Evolutionary conservation across 1,140 invertebrate genomes (phyloP).

Genomic region (Drosophila pachea): DNA sequence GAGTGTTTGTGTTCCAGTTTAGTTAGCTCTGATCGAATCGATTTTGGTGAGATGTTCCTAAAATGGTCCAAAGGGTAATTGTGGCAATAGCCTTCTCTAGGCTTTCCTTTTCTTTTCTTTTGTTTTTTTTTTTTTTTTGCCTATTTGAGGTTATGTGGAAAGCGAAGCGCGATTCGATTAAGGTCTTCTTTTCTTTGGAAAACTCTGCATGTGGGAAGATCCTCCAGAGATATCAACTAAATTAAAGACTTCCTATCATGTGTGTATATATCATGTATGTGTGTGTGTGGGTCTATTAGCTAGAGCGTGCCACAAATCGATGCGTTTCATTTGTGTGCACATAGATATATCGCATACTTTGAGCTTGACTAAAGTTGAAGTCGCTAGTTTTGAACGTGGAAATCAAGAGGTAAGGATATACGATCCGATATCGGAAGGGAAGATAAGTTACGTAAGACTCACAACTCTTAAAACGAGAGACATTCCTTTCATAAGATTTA

Average conservation of each 20-base stretch:
- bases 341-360: constrained; percentile 15
- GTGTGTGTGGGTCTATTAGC: constrained; percentile 12
- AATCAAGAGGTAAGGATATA: constrained; percentile 27
- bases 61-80: constrained; percentile 64
- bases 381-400: constrained; percentile 54
- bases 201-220: constrained; percentile 5
- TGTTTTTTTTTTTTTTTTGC: not conserved
- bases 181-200: no score
- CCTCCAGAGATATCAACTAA: constrained; percentile 9
- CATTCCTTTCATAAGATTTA: not conserved
- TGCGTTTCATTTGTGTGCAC: constrained; percentile 5
- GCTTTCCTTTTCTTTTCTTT: not conserved
- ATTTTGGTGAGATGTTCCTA: constrained; percentile 60
- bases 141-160: constrained; percentile 20
- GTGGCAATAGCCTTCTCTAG: not conserved
- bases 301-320: constrained; percentile 30
- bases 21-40: constrained; percentile 21
- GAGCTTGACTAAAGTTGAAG: constrained; percentile 67
- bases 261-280: constrained; percentile 4
- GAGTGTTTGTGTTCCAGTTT: constrained; percentile 11
- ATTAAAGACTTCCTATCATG: not conserved
- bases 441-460: constrained; percentile 41
- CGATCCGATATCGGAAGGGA: constrained; percentile 31
- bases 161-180: constrained; percentile 19
- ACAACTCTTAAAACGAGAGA: constrained; percentile 47